Conservation (phyloP, 2,797 vertebrate species). For the Euphonia xanthogaster region DNA sequence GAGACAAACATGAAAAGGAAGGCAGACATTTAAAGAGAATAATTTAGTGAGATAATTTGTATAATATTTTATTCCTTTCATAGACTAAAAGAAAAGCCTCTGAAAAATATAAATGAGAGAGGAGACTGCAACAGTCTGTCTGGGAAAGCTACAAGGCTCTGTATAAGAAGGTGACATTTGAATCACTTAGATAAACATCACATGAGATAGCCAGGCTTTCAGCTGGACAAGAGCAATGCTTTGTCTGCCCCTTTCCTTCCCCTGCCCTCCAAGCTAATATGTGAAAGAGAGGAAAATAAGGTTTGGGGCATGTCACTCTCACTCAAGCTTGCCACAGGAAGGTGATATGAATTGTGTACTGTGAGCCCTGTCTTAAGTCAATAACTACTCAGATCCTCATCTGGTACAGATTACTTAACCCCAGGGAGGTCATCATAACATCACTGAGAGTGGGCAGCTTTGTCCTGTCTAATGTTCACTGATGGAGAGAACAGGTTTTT, state of each 20-base stretch:
- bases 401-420: neutral
- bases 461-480: neutral
- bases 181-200: neutral
- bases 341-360: neutral
- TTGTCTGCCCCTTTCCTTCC: neutral
- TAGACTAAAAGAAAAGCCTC: conserved; percentile 2
- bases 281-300: neutral
- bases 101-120: conserved; percentile 22
- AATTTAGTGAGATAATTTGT: conserved; percentile 56
- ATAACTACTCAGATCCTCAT: neutral
- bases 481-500: neutral
- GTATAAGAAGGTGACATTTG: neutral
- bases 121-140: neutral
- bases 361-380: neutral
- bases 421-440: neutral
- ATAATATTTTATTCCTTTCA: conserved; percentile 43
- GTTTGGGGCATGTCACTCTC: neutral
- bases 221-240: neutral
- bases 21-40: conserved; percentile 39
- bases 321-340: neutral
- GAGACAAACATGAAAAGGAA: conserved; percentile 54
- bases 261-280: neutral
- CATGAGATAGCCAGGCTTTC: neutral
- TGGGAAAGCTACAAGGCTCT: neutral
- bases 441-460: neutral